A percentile compares a stretch with the other conserved stretches of the same genome.
Evolutionary conservation across 2,113 vertebrate species (phyloP).

Genomic region (Peucedramus taeniatus): DNA sequence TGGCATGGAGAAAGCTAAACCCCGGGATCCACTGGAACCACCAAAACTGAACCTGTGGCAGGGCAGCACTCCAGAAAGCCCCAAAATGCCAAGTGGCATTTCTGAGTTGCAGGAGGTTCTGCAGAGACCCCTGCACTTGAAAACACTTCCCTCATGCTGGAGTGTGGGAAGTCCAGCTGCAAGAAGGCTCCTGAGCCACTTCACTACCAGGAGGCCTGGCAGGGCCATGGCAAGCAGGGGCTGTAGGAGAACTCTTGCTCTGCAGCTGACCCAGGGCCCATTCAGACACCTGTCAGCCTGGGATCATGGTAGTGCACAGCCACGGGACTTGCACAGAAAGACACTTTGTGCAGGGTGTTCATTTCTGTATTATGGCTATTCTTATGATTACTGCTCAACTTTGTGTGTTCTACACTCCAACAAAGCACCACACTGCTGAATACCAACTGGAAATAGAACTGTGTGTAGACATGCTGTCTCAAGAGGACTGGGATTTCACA

Average conservation of each 20-base stretch:
- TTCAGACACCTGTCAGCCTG: not conserved
- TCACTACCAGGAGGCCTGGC: not conserved
- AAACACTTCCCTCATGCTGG: not conserved
- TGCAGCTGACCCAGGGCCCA: not conserved
- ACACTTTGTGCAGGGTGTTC: not conserved
- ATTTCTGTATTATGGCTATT: not conserved
- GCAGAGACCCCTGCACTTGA: not conserved
- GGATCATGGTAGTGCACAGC: fast-evolving
- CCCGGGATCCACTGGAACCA: not conserved
- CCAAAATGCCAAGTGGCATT: not conserved
- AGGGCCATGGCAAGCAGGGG: not conserved
- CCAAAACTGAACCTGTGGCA: not conserved
- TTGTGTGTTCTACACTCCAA: not conserved
- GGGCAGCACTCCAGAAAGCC: not conserved
- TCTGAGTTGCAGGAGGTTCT: not conserved
- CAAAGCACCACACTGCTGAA: not conserved
- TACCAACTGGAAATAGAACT: not conserved
- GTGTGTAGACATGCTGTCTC: not conserved
- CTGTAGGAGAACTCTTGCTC: not conserved
- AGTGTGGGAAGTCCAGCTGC: fast-evolving
- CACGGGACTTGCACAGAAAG: fast-evolving
- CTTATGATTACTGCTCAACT: not conserved
- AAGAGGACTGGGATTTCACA: not conserved
- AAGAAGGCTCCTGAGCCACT: fast-evolving
- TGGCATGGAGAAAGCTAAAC: not conserved